Evolutionary conservation across 2,888 invertebrate genomes (phyloP), one percentile per base, ranked within the genome.

Genomic region (Aphidius colemani): DNA sequence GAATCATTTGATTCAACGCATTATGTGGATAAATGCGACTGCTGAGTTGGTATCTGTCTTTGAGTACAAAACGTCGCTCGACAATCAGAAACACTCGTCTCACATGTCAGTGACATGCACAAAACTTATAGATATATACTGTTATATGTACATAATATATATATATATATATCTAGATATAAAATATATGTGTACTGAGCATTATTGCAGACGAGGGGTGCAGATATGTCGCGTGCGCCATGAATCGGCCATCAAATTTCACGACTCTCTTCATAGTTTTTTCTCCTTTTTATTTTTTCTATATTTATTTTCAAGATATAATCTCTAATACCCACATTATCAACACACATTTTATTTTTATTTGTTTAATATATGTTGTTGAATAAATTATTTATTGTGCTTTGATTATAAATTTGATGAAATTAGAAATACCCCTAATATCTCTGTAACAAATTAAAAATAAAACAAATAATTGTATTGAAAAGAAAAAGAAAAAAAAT

Each of bases 21-120:
- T 30, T 30, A 30, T 30, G 4, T 30, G 30, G 30, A 30, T 30
- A 30, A 30, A 30, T 30, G 30, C 30, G 30, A 30, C 30, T 30
- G 30, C 30, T 30, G 30, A 30, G 30, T 30, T 30, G 30, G 48
- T 59, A 64, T 64, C 64, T 64, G 64, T 60, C 61, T 64, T 64
- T 64, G 64, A 64, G 60, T 61, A 48, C 45, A 59, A 46, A 57
- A 61, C 56, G 64, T 64, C 60, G 61, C 62, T 63, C 62, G 67
- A 75, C 79, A 79, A 79, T 82, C 81, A 82, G 78, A 74, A 81
- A 81, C 81, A 82, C 81, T 79, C 81, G 76, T 77, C 74, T 75
- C 75, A 75, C 73, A 76, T 80, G 81, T 81, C 81, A 81, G 72
- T 70, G 75, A 74, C 81, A 82, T 74, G 70, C 76, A 68, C 57